Base-by-base conservation (phyloP, 2,113 vertebrate species). In the Percina caprodes region DNA sequence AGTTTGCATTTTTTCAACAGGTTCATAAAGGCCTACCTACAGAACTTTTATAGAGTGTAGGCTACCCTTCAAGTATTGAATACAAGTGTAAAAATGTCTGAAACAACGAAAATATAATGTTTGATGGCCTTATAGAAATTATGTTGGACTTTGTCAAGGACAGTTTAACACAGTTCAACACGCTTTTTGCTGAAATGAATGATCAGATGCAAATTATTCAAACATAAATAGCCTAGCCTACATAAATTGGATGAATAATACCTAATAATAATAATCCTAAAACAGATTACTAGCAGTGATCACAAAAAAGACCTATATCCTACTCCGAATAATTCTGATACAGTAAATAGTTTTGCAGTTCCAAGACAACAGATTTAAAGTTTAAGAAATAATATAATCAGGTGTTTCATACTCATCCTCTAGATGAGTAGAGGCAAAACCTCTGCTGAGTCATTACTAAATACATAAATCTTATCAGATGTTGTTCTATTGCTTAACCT, bases 401-500 rank as follows among this genome's bases (percentile, higher is more conserved):
- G 24, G 12, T 46, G 9, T 56, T 79, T 14, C 54, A 66, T 61
- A 61, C 16, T 46, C 16, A 15, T 77, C 59, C 35, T 68, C 45
- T 63, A 45, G 56, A 4, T 30, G 30, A 54, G 15, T 26, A 39
- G 8, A 55, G 67, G 26, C 33, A 65, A 65, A 51, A 33, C 42
- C 35, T 70, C 49, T 71, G n/a, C 58, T 81, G 67, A 77, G 26
- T 80, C 63, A 79, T 59, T 74, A 77, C 58, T 74, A 46, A 73
- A 71, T 15, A 21, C 56, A 74, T 67, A 56, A 74, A 61, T 77
- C 18, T 56, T 72, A 77, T 86, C 69, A 74, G 63, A 69, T 73
- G 54, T 70, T 72, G 30, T 19, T 86, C 54, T 69, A 63, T 13
- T 59, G 48, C 45, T 26, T 52, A 19, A 68, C 39, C 11, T 46